phyloP scores from a whole-genome alignment of 1,140 invertebrate species.

The Ectropis grisescens region DNA sequence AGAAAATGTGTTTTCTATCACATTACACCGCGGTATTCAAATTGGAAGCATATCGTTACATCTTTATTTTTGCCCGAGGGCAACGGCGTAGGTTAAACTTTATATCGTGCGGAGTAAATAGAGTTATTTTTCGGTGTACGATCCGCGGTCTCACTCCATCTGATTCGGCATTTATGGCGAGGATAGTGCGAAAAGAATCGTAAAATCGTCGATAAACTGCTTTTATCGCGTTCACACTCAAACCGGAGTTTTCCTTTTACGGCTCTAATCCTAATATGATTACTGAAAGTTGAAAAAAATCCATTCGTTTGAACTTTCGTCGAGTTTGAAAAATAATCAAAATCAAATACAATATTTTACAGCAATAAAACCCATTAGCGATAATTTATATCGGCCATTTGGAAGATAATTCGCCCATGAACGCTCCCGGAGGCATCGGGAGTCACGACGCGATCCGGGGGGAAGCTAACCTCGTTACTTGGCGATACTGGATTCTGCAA shows the following conservation, averaged over 20 bases:
- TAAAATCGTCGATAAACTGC: conserved; percentile 53
- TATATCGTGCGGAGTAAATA: conserved; percentile 26
- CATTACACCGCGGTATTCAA: no score
- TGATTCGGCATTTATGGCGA: conserved; percentile 52
- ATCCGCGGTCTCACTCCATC: conserved; percentile 48
- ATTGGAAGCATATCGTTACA: no score
- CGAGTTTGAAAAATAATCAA: conserved; percentile 8
- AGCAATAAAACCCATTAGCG: conserved; percentile 41
- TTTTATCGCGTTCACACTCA: conserved; percentile 39
- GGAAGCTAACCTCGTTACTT: conserved; percentile 51
- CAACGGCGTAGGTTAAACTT: conserved; percentile 16
- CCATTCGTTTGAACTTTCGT: background rate
- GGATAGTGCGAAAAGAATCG: conserved; percentile 45
- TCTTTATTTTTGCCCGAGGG: conserved; percentile 11
- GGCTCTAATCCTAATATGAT: conserved; percentile 25
- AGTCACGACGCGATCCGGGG: conserved; percentile 34
- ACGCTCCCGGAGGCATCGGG: conserved; percentile 34
- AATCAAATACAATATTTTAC: conserved; percentile 28
- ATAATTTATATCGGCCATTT: conserved; percentile 50
- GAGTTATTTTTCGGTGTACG: conserved; percentile 39
- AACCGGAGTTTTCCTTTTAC: conserved; percentile 42
- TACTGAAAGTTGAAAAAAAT: conserved; percentile 2
- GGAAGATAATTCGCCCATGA: conserved; percentile 43
- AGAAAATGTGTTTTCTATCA: no score
- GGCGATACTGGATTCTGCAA: conserved; percentile 49